phyloP scores from a whole-genome alignment of 2,113 vertebrate genomes.

The Bubo blakistoni region DNA sequence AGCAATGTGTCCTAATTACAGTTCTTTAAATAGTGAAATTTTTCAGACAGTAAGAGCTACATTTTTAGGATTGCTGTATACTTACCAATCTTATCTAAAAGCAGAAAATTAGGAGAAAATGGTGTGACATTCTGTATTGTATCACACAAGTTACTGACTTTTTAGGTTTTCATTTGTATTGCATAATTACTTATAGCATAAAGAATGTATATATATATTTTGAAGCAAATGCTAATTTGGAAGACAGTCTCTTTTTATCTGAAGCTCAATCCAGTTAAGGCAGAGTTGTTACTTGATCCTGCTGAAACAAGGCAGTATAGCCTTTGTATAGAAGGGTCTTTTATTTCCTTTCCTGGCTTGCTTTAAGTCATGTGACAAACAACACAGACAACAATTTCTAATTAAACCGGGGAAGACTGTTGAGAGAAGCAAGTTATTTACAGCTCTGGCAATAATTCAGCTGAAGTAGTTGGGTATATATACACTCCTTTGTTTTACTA shows the following conservation, averaged over 20 bases:
- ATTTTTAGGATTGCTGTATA: neutral
- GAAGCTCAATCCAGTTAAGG: neutral
- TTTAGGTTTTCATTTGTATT: neutral
- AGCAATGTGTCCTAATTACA: neutral
- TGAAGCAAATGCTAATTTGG: neutral
- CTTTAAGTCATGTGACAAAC: neutral
- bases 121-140: neutral
- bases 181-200: neutral
- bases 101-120: neutral
- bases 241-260: neutral
- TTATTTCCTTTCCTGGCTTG: neutral
- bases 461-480: neutral
- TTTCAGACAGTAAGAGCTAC: neutral
- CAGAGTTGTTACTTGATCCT: neutral
- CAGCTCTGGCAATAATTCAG: neutral
- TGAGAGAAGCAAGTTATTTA: neutral
- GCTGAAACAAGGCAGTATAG: neutral
- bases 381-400: neutral
- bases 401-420: neutral
- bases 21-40: neutral
- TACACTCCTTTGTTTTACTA: neutral
- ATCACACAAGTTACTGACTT: neutral
- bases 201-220: neutral
- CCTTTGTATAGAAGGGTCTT: neutral
- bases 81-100: neutral